Percentiles rank a stretch among this genome's conserved stretches.
These are phyloP conservation scores for Lepidonotus clava DNA, from an alignment of 2,888 invertebrate genomes.

Conservation along the genomic window DNA sequence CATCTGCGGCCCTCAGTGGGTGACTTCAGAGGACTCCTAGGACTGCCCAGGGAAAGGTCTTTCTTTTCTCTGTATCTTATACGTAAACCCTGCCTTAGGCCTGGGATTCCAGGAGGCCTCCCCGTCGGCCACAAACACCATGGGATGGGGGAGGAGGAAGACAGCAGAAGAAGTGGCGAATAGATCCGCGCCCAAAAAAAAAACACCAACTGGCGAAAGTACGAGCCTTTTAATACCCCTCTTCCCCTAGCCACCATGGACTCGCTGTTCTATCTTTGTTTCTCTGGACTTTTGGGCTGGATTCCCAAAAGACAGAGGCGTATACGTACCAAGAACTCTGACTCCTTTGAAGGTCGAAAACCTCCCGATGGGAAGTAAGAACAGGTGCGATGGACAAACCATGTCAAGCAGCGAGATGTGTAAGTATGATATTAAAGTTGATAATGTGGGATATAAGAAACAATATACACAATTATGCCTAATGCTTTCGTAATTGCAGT, in stretches of 20 bases:
- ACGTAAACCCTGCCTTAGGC: slow-evolving; percentile 34
- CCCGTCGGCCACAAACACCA: not conserved
- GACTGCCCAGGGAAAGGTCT: not conserved
- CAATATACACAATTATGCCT: no score
- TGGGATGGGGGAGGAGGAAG: not conserved
- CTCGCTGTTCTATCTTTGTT: not conserved
- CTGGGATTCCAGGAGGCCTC: slow-evolving; percentile 16
- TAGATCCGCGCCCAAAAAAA: not conserved
- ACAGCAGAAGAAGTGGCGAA: not conserved
- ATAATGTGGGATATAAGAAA: not conserved
- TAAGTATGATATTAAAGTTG: not conserved
- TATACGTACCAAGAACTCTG: not conserved
- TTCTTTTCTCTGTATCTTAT: not conserved
- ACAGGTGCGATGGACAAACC: not conserved
- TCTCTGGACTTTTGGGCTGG: slow-evolving; percentile 33
- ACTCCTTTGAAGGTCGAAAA: not conserved
- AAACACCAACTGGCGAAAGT: not conserved
- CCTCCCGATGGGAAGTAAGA: not conserved
- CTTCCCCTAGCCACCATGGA: not conserved
- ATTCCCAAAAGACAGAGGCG: not conserved
- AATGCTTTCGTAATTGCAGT: no score
- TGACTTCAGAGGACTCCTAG: not conserved
- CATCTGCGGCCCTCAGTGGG: not conserved
- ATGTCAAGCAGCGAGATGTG: not conserved
- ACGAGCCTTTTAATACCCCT: not conserved